Base-by-base conservation (phyloP, 2,888 invertebrate species). In the Cerceris rybyensis region DNA sequence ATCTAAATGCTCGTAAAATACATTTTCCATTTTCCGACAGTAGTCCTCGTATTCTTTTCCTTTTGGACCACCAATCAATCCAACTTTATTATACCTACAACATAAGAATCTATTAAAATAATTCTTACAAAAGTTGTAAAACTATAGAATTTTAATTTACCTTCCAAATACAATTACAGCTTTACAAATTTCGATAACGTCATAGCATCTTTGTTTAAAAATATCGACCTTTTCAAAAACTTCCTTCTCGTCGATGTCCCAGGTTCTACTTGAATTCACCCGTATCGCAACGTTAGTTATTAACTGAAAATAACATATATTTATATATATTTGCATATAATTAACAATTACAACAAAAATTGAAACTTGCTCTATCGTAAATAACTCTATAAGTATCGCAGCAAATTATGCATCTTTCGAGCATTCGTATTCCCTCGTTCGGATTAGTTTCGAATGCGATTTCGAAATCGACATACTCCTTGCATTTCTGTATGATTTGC, bases 161-260 rank as follows among this genome's bases (percentile, higher is more conserved):
- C 94, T 92, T 58, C 93, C 93, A 87, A 94, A 95, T 70, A 94
- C 93, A 42, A 93, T 91, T 89, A 94, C 93, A 17, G 93, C 93
- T 46, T 94, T 92, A 83, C 94, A 94, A 39, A 95, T 93, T 90
- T 94, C 93, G 39, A 94, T 89, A 11, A 95, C 88, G 87, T 95
- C 94, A 69, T 91, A 91, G 84, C 95, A 94, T 77, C 95, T 90
- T 85, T 94, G 93, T 17, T 93, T 90, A 83, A 94, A 94, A 13
- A 93, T 93, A 78, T 94, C 93, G 11, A 94, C 91, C 82, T 93
- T 93, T 78, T 94, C 93, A 86, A 95, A 95, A 61, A 94, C 93
- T 50, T 92, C 91, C 59, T 92, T 92, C 83, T 93, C 91, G 72
- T 93, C 93, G n/a, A 93, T 83, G 7, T 92, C 89, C 94, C 94